phyloP scores from a whole-genome alignment of 2,113 vertebrate species.

The Seriola rivoliana region DNA sequence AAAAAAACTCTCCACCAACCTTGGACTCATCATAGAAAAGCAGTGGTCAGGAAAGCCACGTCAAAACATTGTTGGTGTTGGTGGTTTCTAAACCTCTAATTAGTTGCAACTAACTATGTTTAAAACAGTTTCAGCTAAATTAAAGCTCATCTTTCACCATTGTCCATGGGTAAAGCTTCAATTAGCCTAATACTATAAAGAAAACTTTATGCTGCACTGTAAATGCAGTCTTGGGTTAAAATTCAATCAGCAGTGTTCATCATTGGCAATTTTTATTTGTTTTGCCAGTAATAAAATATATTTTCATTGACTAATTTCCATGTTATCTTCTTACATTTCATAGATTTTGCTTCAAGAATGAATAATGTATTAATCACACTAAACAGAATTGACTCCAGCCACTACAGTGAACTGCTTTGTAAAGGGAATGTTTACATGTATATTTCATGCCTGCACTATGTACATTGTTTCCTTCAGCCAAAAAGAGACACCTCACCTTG shows the following conservation, averaged over 20 bases:
- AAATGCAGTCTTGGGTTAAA: background rate
- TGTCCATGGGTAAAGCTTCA: background rate
- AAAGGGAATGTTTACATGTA: constrained; percentile 39
- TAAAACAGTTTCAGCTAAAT: background rate
- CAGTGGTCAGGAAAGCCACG: background rate
- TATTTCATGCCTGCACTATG: constrained; percentile 16
- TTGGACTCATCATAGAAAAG: background rate
- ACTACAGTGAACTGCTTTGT: constrained; percentile 46
- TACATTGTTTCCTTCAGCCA: constrained; percentile 3
- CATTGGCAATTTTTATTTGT: background rate
- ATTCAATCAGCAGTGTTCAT: constrained; percentile 1
- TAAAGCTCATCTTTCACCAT: background rate
- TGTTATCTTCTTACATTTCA: background rate
- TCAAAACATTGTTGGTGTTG: background rate
- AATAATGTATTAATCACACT: constrained; percentile 46
- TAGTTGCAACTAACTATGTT: background rate
- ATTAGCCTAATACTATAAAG: background rate
- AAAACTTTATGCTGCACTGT: constrained; percentile 5
- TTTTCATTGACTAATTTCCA: constrained; percentile 17
- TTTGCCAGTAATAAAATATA: constrained; percentile 16
- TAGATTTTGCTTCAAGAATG: background rate
- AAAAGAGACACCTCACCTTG: background rate
- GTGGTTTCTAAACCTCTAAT: background rate
- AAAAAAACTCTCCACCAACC: background rate
- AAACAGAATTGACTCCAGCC: constrained; percentile 30